Conservation (phyloP, 2,797 vertebrate species). For the Trichosurus vulpecula region DNA sequence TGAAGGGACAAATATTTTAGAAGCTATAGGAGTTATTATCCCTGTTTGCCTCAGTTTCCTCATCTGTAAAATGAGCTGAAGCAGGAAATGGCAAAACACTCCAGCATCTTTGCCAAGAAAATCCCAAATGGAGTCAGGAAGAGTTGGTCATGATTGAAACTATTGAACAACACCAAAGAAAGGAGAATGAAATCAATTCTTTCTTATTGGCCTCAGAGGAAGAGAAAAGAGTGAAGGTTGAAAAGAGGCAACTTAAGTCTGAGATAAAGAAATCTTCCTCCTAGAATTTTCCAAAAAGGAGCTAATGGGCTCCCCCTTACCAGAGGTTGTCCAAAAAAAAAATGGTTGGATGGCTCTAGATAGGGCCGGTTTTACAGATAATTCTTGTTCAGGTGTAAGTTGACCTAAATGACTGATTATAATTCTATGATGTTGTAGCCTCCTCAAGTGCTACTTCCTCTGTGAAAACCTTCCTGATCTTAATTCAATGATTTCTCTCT, state of each 20-base stretch:
- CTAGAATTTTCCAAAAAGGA: background rate
- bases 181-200: background rate
- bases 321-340: background rate
- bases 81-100: too few relatives aligned
- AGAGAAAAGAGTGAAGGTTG: background rate
- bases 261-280: background rate
- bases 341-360: background rate
- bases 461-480: background rate
- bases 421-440: background rate
- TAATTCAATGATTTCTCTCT: background rate
- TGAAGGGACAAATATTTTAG: background rate
- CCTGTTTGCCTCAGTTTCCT: too few relatives aligned
- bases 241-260: background rate
- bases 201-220: background rate
- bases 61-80: too few relatives aligned
- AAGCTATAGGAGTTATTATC: background rate
- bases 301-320: background rate
- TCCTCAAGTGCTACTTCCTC: background rate
- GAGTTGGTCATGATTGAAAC: too few relatives aligned
- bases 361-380: background rate
- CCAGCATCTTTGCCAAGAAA: too few relatives aligned
- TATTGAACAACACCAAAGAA: background rate
- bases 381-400: background rate
- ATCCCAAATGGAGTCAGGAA: too few relatives aligned
- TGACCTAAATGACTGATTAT: background rate